Evolutionary conservation across 2,113 vertebrate genomes (phyloP), one percentile per base, ranked within the genome.

Genomic region (Alces alces): DNA sequence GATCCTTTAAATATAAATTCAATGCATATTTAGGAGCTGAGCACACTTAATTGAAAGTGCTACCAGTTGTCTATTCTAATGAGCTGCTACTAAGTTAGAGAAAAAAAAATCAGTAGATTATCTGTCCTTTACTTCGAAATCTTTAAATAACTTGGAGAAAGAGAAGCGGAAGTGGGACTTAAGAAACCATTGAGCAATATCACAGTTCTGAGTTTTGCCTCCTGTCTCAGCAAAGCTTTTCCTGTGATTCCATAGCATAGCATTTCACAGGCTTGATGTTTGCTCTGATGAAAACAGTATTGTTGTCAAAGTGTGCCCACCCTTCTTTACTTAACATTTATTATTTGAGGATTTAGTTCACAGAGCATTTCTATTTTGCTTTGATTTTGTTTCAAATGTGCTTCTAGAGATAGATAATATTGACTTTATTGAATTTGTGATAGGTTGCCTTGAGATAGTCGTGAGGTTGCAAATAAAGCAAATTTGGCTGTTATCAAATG

Each of bases 51-150:
- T 76, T 97, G 94, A 95, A 97, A 96, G 82, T 90, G 47, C 80
- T 97, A 92, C 64, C 80, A 88, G 90, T 97, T 96, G 82, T 97
- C 97, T 96, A 25, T 92, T 97, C 92, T 95, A 97, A 95, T 80
- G 89, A 97, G 39, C 52, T 93, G 27, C 57, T 89, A 39, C 33
- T 93, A 95, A 92, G 83, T 36, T 73, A 88, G 58, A 96, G 91
- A 2, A 12, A 39, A 97, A 95, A 91, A 79, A 88, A 66, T 39
- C 78, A 54, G 86, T 79, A 17, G 55, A 96, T 93, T 97, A 43
- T 88, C 43, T 83, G 7, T 85, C 33, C 47, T 96, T 93, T 88
- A 79, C 92, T 96, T 90, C 61, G 54, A 95, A 96, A 79, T 2
- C 64, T 94, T 97, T 92, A 97, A 96, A 95, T 96, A 96, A 92